Conservation (phyloP, 2,888 invertebrate genomes). For the Fragum sueziense region DNA sequence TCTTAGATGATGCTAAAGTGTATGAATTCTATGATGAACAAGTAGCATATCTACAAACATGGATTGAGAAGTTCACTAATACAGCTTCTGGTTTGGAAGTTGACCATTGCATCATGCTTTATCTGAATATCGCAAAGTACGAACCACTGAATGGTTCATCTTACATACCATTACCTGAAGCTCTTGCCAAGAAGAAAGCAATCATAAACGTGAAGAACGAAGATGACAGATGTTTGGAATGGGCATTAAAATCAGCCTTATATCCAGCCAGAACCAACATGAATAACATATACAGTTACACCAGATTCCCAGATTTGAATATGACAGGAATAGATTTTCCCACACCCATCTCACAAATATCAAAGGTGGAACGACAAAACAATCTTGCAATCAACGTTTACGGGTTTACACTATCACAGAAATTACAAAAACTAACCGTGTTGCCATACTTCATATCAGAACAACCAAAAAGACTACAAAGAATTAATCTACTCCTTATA, state of each 20-base stretch:
- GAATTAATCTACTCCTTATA: slow-evolving; percentile 15
- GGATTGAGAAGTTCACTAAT: slow-evolving; percentile 37
- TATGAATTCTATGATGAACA: slow-evolving; percentile 12
- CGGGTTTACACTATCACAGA: slow-evolving; percentile 21
- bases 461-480: slow-evolving; percentile 19
- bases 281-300: slow-evolving; percentile 25
- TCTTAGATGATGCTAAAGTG: slow-evolving; percentile 8
- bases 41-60: slow-evolving; percentile 15
- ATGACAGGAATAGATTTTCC: slow-evolving; percentile 30
- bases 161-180: slow-evolving; percentile 36
- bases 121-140: slow-evolving; percentile 37
- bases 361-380: slow-evolving; percentile 36
- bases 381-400: slow-evolving; percentile 41
- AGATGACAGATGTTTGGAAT: slow-evolving; percentile 31
- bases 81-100: slow-evolving; percentile 31
- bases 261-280: slow-evolving; percentile 17
- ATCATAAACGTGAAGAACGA: slow-evolving; percentile 36
- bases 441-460: slow-evolving; percentile 48
- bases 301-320: slow-evolving; percentile 13
- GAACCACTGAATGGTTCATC: slow-evolving; percentile 43
- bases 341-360: slow-evolving; percentile 36
- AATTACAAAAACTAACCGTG: slow-evolving; percentile 20
- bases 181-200: slow-evolving; percentile 36
- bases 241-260: slow-evolving; percentile 27
- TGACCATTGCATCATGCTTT: slow-evolving; percentile 39